A percentile compares a stretch with the other conserved stretches of the same genome.
Evolutionary conservation across 2,888 invertebrate genomes (phyloP).

Genomic region (Nebria salina): DNA sequence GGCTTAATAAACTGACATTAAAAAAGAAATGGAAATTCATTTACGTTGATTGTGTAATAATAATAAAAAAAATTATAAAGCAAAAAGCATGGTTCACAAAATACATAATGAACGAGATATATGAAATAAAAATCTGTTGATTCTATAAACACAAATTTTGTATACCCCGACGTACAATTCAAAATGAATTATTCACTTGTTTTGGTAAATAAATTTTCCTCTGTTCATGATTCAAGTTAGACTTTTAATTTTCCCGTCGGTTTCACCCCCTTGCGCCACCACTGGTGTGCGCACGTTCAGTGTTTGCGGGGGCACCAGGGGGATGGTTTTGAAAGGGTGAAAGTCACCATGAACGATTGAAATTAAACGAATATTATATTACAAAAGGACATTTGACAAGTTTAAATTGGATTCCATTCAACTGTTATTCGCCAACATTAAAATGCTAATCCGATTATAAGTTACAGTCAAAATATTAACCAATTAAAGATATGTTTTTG

Average conservation of each 20-base stretch:
- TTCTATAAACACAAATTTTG: constrained; percentile 37
- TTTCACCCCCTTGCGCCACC: neutral
- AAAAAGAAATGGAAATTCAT: no score
- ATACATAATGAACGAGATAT: neutral
- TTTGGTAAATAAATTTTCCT: constrained; percentile 43
- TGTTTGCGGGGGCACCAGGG: neutral
- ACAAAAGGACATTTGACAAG: constrained; percentile 64
- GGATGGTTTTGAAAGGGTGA: constrained; percentile 42
- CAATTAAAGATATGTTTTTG: constrained; percentile 56
- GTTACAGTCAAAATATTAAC: constrained; percentile 64
- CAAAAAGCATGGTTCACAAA: neutral
- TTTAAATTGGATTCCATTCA: constrained; percentile 63
- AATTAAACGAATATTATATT: constrained; percentile 61
- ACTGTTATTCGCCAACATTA: constrained; percentile 58
- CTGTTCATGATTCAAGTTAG: constrained; percentile 27
- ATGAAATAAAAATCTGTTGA: constrained; percentile 44
- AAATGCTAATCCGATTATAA: constrained; percentile 62
- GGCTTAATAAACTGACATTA: no score
- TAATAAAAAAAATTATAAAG: neutral
- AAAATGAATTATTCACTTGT: constrained; percentile 41
- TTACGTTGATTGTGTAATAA: neutral
- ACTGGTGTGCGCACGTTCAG: neutral
- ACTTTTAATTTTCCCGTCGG: constrained; percentile 40
- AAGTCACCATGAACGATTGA: constrained; percentile 57
- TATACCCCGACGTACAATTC: constrained; percentile 8